Conservation (phyloP, 2,113 vertebrate genomes). For the Eurystomus gularis region DNA sequence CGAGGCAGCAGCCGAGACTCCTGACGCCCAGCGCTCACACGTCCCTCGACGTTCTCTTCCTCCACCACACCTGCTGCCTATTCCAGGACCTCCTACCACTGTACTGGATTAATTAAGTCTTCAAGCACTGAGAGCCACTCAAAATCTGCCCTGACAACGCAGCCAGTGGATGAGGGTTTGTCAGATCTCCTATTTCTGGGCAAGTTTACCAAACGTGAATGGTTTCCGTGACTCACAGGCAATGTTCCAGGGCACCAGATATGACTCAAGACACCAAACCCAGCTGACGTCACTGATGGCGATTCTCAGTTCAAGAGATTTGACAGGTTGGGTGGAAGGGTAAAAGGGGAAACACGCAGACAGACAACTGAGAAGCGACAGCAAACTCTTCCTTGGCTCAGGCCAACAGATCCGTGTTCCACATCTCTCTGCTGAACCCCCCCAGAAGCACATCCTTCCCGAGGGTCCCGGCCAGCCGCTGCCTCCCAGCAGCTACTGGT, state of each 20-base stretch:
- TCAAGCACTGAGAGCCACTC: background rate
- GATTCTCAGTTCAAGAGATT: background rate
- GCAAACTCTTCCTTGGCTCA: background rate
- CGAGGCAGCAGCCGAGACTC: background rate
- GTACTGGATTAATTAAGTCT: background rate
- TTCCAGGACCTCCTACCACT: background rate
- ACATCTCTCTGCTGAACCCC: background rate
- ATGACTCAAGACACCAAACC: slow-evolving; percentile 1
- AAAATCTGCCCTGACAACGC: background rate
- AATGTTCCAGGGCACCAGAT: background rate
- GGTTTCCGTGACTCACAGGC: background rate
- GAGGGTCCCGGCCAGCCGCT: accelerated
- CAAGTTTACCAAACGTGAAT: accelerated
- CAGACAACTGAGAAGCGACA: background rate
- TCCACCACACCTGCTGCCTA: background rate
- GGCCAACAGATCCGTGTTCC: background rate
- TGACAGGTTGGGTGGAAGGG: background rate
- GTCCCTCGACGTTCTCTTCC: background rate
- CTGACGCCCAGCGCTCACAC: accelerated
- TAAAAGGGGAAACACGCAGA: background rate
- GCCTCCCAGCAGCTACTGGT: background rate
- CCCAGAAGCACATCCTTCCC: accelerated
- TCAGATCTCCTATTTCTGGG: background rate
- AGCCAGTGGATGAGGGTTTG: background rate
- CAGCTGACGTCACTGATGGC: background rate